Evolutionary conservation across 2,113 vertebrate genomes (phyloP).

Genomic region (Solea solea): DNA sequence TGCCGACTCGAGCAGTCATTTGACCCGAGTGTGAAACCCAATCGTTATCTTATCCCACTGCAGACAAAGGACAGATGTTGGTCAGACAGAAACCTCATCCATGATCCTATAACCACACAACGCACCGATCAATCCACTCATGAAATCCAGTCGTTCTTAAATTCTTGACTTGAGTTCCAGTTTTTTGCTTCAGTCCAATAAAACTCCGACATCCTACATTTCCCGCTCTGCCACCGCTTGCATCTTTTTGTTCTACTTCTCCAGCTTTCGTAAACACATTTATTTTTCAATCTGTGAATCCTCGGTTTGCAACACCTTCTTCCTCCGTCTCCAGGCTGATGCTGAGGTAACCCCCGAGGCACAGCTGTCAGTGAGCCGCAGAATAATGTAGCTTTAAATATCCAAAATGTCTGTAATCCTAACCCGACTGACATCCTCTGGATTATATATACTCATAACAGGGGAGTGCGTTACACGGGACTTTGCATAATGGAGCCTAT

Average conservation of each 20-base stretch:
- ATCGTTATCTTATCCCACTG: no score
- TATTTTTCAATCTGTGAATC: not conserved
- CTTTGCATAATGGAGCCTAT: not conserved
- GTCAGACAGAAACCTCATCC: no score
- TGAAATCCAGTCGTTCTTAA: no score
- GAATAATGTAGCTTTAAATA: slow-evolving; percentile 6
- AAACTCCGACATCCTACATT: not conserved
- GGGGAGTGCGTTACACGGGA: not conserved
- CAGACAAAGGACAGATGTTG: no score
- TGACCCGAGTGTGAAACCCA: no score
- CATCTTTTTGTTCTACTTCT: not conserved
- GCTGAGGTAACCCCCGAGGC: not conserved
- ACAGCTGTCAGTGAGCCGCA: not conserved
- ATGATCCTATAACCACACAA: no score
- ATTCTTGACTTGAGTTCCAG: no score
- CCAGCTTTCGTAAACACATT: not conserved
- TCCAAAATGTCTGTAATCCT: not conserved
- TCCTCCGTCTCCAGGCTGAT: not conserved
- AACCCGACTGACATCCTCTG: not conserved
- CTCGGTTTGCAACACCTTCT: not conserved
- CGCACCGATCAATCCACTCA: no score
- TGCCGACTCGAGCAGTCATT: no score
- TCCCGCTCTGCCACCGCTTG: not conserved
- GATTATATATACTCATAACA: no score
- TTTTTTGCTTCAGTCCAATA: no score